These are phyloP conservation scores for Xerus rutilus DNA, from an alignment of 2,797 vertebrate species.

Conservation along the genomic window DNA sequence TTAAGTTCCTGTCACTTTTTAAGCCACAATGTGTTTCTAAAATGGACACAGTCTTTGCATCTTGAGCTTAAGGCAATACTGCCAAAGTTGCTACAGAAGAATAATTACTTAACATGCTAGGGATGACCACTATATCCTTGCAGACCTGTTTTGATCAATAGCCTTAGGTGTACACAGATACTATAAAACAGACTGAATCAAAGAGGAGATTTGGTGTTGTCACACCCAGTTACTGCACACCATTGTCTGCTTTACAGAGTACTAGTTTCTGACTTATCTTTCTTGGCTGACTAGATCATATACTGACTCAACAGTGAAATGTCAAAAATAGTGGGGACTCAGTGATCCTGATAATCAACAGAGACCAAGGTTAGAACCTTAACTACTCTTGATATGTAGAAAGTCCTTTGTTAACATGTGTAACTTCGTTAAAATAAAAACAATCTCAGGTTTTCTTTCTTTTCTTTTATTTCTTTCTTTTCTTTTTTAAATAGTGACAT, in stretches of 20 bases:
- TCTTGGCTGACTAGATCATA: not conserved
- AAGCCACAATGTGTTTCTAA: not conserved
- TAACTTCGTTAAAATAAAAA: constrained; percentile 30
- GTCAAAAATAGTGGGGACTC: not conserved
- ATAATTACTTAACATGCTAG: not conserved
- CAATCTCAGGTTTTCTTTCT: not conserved
- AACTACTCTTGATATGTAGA: not conserved
- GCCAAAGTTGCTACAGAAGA: not conserved
- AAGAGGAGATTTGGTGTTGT: not conserved
- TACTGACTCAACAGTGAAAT: not conserved
- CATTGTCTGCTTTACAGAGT: not conserved
- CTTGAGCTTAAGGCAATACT: not conserved
- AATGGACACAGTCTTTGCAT: not conserved
- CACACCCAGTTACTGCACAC: not conserved
- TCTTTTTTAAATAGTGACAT: not conserved
- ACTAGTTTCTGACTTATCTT: not conserved
- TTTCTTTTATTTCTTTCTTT: not conserved
- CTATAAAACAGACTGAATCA: not conserved
- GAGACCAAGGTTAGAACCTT: not conserved
- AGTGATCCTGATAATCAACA: not conserved
- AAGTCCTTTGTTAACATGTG: not conserved
- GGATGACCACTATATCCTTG: not conserved
- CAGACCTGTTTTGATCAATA: not conserved
- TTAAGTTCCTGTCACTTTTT: not conserved
- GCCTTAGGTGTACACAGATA: not conserved